A percentile compares a stretch with the other conserved stretches of the same genome.
Evolutionary conservation across 1,140 invertebrate genomes (phyloP).

Genomic region (Drosophila melanica): DNA sequence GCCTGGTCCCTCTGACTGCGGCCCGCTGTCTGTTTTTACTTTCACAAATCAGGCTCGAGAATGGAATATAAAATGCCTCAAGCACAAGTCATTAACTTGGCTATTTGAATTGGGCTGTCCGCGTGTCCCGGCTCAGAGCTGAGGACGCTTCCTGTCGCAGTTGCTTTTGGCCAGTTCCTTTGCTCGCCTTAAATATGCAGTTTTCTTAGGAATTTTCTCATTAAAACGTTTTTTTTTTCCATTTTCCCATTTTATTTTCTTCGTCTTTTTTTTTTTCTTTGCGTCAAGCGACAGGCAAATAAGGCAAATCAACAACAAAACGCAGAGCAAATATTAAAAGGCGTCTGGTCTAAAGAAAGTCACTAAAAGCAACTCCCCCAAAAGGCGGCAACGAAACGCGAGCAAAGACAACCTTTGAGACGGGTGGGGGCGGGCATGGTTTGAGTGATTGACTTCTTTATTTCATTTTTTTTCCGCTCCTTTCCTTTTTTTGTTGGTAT

Average conservation of each 20-base stretch:
- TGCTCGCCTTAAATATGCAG: slow-evolving; percentile 72
- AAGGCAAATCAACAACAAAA: slow-evolving; percentile 62
- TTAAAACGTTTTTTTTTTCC: slow-evolving; percentile 60
- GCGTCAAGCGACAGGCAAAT: slow-evolving; percentile 44
- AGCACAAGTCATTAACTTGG: slow-evolving; percentile 79
- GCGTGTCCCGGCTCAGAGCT: not conserved
- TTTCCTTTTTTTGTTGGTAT: not conserved
- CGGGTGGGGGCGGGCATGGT: slow-evolving; percentile 28
- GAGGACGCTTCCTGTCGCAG: slow-evolving; percentile 63
- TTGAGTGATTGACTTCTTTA: slow-evolving; percentile 76
- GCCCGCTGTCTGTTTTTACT: slow-evolving; percentile 45
- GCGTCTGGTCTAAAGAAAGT: slow-evolving; percentile 67
- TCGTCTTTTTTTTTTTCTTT: slow-evolving; percentile 20
- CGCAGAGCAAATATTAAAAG: slow-evolving; percentile 75
- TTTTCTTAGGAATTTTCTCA: slow-evolving; percentile 81
- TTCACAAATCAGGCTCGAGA: slow-evolving; percentile 67
- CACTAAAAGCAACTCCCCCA: slow-evolving; percentile 30
- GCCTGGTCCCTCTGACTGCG: not conserved
- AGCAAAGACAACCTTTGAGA: slow-evolving; percentile 46
- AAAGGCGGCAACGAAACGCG: not conserved
- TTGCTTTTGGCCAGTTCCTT: slow-evolving; percentile 30
- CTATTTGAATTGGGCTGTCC: slow-evolving; percentile 66
- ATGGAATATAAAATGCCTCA: slow-evolving; percentile 56
- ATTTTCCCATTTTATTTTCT: slow-evolving; percentile 37
- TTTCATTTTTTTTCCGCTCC: not conserved